Base-by-base conservation (phyloP, 2,888 invertebrate genomes). In the Pollenia amentaria region DNA sequence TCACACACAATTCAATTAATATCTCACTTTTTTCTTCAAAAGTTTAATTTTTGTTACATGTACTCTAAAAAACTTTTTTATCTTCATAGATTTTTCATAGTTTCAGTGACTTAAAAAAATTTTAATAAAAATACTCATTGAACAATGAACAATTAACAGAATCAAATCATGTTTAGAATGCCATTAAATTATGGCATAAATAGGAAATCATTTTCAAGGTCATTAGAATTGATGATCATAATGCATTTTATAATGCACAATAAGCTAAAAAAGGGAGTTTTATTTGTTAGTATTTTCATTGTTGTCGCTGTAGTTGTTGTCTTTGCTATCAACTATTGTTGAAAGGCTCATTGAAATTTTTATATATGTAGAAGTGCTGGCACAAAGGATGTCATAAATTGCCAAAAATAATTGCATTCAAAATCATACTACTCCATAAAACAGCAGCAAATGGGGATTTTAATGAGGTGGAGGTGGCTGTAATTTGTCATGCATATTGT, bases 151-250 rank as follows among this genome's bases (percentile, higher is more conserved):
- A 84, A 84, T 75, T 82, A 75, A 75, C 81, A 75, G 65, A 78
- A 82, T 86, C 62, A 64, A 65, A 72, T 80, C 83, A 83, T 80
- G 76, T 53, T 83, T 83, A 75, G 83, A 76, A 79, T 76, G 72
- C 60, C 76, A 87, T 80, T 84, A 84, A 80, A 80, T 76, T 72
- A 69, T 82, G 75, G 65, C 75, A 65, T 67, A 80, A 84, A 87
- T 80, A 92, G 92, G 91, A 92, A 92, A 91, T 91, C 90, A 92
- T 92, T 92, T 92, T 92, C 92, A 92, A 92, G 92, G 92, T 92
- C 92, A 92, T 92, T 92, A 91, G 90, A 91, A 90, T 88, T 89
- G 85, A 85, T 88, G 85, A 85, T 88, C 87, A 90, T 89, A 57
- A 57, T 57, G 51, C 64, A 48, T 69, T 57, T 70, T 21, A n/a